A percentile compares a stretch with the other conserved stretches of the same genome.
Evolutionary conservation across 2,797 vertebrate genomes (phyloP).

Genomic region (Artibeus jamaicensis): DNA sequence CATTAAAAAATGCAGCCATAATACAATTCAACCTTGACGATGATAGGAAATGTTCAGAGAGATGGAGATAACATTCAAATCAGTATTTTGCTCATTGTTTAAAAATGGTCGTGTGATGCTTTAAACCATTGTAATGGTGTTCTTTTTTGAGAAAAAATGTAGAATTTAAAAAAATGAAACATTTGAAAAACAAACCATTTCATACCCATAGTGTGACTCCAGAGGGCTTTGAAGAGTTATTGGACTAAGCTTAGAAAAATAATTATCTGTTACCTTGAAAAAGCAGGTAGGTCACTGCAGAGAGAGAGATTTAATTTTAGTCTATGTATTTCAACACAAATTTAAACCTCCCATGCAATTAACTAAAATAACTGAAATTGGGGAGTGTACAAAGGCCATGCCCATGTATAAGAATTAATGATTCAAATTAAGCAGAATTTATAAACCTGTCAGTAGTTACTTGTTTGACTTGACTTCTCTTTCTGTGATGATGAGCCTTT

Average conservation of each 20-base stretch:
- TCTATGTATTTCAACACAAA: neutral
- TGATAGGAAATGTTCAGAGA: neutral
- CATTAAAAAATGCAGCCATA: neutral
- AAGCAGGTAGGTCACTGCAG: slow-evolving; percentile 35
- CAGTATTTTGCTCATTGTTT: neutral
- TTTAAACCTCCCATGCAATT: slow-evolving; percentile 54
- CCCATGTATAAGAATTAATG: neutral
- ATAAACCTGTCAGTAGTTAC: neutral
- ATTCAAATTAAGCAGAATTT: slow-evolving; percentile 51
- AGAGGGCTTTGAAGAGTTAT: slow-evolving; percentile 23
- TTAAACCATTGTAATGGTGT: neutral
- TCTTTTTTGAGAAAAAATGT: neutral
- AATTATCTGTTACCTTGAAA: slow-evolving; percentile 51
- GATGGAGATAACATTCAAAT: neutral
- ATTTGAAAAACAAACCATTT: neutral
- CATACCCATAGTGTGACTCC: slow-evolving; percentile 5
- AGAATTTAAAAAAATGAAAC: neutral
- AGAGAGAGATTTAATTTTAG: slow-evolving; percentile 57
- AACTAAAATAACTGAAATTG: slow-evolving; percentile 59
- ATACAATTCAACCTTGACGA: slow-evolving; percentile 6
- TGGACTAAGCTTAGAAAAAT: slow-evolving; percentile 51
- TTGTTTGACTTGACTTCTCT: slow-evolving; percentile 11
- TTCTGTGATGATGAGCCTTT: neutral
- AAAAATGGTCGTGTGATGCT: neutral
- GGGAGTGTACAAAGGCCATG: neutral